These are phyloP conservation scores for Gila robusta DNA, from an alignment of 2,797 vertebrate species.

Conservation along the genomic window DNA sequence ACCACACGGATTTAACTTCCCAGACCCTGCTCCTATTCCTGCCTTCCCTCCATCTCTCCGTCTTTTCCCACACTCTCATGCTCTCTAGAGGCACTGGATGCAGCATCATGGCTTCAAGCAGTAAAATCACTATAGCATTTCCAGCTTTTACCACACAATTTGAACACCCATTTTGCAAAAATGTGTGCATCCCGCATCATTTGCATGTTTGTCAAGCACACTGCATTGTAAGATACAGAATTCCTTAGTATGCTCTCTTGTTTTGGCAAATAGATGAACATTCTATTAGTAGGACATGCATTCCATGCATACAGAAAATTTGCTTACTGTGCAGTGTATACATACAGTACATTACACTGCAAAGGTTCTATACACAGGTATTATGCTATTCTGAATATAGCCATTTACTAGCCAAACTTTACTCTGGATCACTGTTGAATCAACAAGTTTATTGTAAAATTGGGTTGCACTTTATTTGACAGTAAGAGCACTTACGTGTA, in stretches of 20 bases:
- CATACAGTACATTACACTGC: neutral
- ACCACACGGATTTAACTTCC: slow-evolving; percentile 73
- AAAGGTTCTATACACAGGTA: neutral
- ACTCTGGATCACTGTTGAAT: neutral
- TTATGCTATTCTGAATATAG: neutral
- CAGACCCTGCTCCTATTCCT: slow-evolving; percentile 63
- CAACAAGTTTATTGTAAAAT: neutral
- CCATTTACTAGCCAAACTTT: neutral
- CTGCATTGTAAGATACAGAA: neutral
- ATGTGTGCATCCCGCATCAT: neutral
- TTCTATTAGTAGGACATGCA: neutral
- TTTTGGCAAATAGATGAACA: neutral
- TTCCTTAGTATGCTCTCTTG: neutral
- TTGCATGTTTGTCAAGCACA: neutral
- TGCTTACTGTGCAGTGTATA: neutral
- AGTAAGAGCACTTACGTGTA: no score
- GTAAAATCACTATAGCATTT: slow-evolving; percentile 78
- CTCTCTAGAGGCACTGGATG: slow-evolving; percentile 70
- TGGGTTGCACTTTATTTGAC: neutral
- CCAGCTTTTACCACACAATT: slow-evolving; percentile 63
- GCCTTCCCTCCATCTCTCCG: slow-evolving; percentile 65
- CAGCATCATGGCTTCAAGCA: slow-evolving; percentile 74
- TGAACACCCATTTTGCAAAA: slow-evolving; percentile 17
- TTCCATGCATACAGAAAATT: neutral
- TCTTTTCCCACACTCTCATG: slow-evolving; percentile 81